phyloP scores from a whole-genome alignment of 2,888 invertebrate genomes.

The Phortica magna region DNA sequence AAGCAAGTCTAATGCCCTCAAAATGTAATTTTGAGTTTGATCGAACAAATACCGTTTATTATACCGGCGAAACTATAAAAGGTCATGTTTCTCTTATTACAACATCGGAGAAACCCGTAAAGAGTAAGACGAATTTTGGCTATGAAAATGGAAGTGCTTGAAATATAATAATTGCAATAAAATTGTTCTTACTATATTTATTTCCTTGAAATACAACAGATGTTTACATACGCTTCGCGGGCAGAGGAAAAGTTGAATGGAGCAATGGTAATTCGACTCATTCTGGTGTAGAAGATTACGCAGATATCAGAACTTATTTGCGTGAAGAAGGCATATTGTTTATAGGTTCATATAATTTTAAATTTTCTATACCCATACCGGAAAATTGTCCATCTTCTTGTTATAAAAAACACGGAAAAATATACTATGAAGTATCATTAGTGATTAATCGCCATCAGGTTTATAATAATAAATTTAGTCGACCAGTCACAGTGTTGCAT shows the following conservation, averaged over 20 bases:
- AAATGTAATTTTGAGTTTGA: slow-evolving; percentile 46
- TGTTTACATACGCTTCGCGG: slow-evolving; percentile 55
- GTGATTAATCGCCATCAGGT: slow-evolving; percentile 89
- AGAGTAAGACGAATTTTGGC: slow-evolving; percentile 29
- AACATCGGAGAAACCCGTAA: slow-evolving; percentile 33
- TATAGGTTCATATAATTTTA: slow-evolving; percentile 80
- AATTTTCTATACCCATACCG: slow-evolving; percentile 82
- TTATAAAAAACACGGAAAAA: slow-evolving; percentile 84
- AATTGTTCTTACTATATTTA: too few relatives aligned
- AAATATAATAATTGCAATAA: too few relatives aligned
- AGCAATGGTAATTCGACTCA: not conserved
- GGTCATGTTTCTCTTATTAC: slow-evolving; percentile 41
- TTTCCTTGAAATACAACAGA: slow-evolving; percentile 39
- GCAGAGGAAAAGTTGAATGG: slow-evolving; percentile 54
- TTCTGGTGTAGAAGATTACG: slow-evolving; percentile 51
- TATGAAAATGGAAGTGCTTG: too few relatives aligned
- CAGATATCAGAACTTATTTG: slow-evolving; percentile 51
- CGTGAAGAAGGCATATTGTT: slow-evolving; percentile 51
- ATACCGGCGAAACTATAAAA: slow-evolving; percentile 42
- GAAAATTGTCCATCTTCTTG: slow-evolving; percentile 85
- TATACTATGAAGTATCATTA: slow-evolving; percentile 87
- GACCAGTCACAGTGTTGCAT: slow-evolving; percentile 84
- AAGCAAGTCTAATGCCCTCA: slow-evolving; percentile 37
- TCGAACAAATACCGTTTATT: slow-evolving; percentile 44
- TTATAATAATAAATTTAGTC: slow-evolving; percentile 75